These are phyloP conservation scores for Oligia strigilis DNA, from an alignment of 2,888 invertebrate species.

Conservation along the genomic window DNA sequence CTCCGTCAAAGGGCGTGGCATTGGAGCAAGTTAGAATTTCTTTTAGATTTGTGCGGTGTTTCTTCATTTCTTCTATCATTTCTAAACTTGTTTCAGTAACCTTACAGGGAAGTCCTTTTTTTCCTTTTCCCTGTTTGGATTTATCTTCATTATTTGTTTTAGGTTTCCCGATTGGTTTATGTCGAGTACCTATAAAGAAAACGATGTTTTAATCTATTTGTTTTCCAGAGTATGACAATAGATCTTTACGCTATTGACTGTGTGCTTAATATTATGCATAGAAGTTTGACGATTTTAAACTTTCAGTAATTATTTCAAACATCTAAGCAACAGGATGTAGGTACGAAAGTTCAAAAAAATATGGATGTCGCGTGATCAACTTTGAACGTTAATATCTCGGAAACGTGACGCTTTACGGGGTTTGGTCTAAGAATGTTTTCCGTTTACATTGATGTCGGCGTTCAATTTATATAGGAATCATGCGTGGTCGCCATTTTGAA, in stretches of 20 bases:
- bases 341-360: too few relatives aligned
- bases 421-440: too few relatives aligned
- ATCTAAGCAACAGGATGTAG: too few relatives aligned
- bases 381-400: too few relatives aligned
- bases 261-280: too few relatives aligned
- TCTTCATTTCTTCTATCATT: constrained; percentile 2
- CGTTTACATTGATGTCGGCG: too few relatives aligned
- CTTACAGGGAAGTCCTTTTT: not conserved
- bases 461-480: too few relatives aligned
- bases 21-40: constrained; percentile 63
- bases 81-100: not conserved
- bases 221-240: not conserved
- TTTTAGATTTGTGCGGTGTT: constrained; percentile 35
- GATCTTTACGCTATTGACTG: not conserved
- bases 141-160: not conserved
- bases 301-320: too few relatives aligned
- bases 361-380: too few relatives aligned
- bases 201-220: not conserved
- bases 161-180: not conserved
- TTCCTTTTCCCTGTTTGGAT: not conserved
- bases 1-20: constrained; percentile 71
- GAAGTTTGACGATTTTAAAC: too few relatives aligned
- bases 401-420: too few relatives aligned
- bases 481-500: too few relatives aligned
- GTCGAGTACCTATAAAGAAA: constrained; percentile 52